Conservation (phyloP, 2,888 invertebrate genomes). For the Mechanitis mazaeus region DNA sequence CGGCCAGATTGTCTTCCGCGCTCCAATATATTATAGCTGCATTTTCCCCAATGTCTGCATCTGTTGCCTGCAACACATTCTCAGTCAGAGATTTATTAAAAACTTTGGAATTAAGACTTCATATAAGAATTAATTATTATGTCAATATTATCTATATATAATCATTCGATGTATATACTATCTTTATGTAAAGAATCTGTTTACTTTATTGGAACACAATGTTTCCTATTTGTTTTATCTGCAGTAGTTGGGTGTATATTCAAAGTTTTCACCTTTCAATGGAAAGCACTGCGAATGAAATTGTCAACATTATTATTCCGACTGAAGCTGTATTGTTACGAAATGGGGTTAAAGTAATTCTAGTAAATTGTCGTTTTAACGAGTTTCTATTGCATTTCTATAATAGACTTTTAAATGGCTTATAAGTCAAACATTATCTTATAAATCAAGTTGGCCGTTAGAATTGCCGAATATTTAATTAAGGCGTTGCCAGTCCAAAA, state of each 20-base stretch:
- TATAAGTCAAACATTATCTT: background rate
- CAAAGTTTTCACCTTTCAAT: background rate
- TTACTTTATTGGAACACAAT: too few relatives aligned
- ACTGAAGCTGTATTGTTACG: constrained; percentile 9
- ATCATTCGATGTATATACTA: too few relatives aligned
- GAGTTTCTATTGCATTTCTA: constrained; percentile 3
- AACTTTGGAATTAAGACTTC: too few relatives aligned
- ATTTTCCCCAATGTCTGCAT: constrained; percentile 75
- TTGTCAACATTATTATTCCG: constrained; percentile 12
- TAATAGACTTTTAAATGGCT: background rate
- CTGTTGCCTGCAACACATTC: constrained; percentile 67
- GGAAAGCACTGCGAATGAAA: constrained; percentile 6
- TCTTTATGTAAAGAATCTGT: too few relatives aligned
- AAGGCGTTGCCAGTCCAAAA: too few relatives aligned
- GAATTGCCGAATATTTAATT: too few relatives aligned
- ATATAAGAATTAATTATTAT: too few relatives aligned
- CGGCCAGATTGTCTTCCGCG: constrained; percentile 60
- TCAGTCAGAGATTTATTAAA: background rate
- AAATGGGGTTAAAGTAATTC: constrained; percentile 8
- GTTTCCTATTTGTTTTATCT: too few relatives aligned
- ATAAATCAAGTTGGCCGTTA: too few relatives aligned
- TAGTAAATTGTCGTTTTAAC: constrained; percentile 7
- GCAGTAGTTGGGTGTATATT: too few relatives aligned
- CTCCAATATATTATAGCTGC: constrained; percentile 63
- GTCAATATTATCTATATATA: too few relatives aligned